Conservation (phyloP, 2,113 vertebrate species). For the Daphoenositta chrysoptera region DNA sequence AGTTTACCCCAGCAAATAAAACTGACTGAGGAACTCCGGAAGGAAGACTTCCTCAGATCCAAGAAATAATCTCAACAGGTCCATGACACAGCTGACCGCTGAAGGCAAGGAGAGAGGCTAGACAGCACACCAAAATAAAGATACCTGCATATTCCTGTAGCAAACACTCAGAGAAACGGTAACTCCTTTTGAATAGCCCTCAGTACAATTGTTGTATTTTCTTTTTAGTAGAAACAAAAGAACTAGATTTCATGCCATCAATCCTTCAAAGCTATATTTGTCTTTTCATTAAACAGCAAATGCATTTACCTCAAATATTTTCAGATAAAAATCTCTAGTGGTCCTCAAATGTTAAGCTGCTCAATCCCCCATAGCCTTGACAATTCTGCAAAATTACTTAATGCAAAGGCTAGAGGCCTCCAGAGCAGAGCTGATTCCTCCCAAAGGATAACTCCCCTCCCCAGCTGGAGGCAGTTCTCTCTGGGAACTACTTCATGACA, state of each 20-base stretch:
- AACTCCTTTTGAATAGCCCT: background rate
- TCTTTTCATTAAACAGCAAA: conserved; percentile 51
- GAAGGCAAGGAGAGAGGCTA: background rate
- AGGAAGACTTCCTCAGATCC: background rate
- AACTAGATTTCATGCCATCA: conserved; percentile 20
- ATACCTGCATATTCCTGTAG: background rate
- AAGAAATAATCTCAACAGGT: background rate
- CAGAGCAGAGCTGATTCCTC: background rate
- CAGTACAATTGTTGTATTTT: background rate
- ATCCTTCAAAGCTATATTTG: conserved; percentile 28
- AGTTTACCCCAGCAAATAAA: background rate
- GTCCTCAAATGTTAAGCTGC: conserved; percentile 25
- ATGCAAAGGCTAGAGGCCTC: background rate
- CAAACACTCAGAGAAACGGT: background rate
- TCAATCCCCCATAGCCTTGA: background rate
- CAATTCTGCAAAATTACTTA: conserved; percentile 9
- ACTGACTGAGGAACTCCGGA: background rate
- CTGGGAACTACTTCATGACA: background rate
- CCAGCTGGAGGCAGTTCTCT: background rate
- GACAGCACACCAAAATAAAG: background rate
- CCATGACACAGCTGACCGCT: background rate
- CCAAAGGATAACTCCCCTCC: background rate
- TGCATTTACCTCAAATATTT: conserved; percentile 51
- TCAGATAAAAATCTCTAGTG: conserved; percentile 34
- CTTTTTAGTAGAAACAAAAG: conserved; percentile 19